Percentiles rank a stretch among this genome's conserved stretches.
Conservation (phyloP, 2,888 invertebrate species). For the Drosophila rellima region DNA sequence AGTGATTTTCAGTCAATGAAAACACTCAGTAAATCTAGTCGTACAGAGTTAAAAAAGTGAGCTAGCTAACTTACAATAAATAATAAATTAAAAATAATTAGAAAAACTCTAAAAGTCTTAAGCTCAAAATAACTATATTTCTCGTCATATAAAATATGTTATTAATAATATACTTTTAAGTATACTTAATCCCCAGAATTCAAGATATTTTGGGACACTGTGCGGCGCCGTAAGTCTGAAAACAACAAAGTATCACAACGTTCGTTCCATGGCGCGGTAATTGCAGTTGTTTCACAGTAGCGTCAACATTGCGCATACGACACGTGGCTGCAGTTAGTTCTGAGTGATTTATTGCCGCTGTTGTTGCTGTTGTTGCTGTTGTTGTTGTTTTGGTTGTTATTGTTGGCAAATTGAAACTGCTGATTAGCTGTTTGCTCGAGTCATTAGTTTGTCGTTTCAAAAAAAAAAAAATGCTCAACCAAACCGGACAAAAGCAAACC, state of each 20-base stretch:
- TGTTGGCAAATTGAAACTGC: conserved; percentile 31
- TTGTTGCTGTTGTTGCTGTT: neutral
- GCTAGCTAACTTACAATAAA: too few species aligned
- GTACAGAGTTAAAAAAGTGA: too few species aligned
- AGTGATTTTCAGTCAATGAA: too few species aligned
- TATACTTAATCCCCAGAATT: too few species aligned
- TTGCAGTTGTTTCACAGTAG: conserved; percentile 56
- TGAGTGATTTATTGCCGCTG: conserved; percentile 52
- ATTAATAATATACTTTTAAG: too few species aligned
- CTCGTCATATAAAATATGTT: too few species aligned
- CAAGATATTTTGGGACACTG: conserved; percentile 28
- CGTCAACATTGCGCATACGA: conserved; percentile 67
- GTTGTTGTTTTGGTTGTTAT: neutral
- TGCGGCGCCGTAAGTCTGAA: conserved; percentile 62
- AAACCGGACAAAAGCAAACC: neutral
- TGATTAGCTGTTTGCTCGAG: conserved; percentile 43
- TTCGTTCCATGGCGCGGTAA: conserved; percentile 39
- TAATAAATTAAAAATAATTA: too few species aligned
- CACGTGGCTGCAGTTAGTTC: conserved; percentile 61
- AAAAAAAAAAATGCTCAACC: neutral
- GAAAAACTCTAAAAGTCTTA: too few species aligned
- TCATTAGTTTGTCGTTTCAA: conserved; percentile 36
- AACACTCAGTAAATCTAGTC: too few species aligned
- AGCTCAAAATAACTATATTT: too few species aligned
- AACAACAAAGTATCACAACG: conserved; percentile 27